Evolutionary conservation across 2,888 invertebrate species (phyloP).

Genomic region (Synergus japonicus): DNA sequence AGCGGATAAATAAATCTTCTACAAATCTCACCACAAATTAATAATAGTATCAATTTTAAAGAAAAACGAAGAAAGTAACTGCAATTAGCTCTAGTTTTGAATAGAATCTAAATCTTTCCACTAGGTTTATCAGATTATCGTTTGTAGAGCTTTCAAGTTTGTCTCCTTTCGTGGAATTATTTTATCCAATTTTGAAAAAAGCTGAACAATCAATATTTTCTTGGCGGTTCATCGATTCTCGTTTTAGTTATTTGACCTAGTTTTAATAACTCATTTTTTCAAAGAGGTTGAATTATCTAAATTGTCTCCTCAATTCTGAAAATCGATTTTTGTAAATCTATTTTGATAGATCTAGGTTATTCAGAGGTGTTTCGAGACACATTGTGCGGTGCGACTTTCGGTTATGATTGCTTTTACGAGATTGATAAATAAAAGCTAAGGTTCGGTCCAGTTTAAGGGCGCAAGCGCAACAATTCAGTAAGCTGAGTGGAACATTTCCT

Average conservation of each 20-base stretch:
- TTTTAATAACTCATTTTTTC: not conserved
- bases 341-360: not conserved
- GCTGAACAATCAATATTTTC: not conserved
- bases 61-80: slow-evolving; percentile 30
- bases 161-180: not conserved
- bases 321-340: not conserved
- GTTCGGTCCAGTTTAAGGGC: not conserved
- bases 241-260: not conserved
- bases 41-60: not conserved
- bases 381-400: slow-evolving; percentile 10
- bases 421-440: slow-evolving; percentile 24
- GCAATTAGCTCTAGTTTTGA: not conserved
- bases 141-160: not conserved
- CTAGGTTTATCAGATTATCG: not conserved
- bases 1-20: slow-evolving; percentile 19
- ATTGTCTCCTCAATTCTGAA: not conserved
- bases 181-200: not conserved
- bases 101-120: slow-evolving; percentile 11
- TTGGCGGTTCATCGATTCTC: not conserved
- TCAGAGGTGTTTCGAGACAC: not conserved
- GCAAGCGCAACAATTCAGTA: slow-evolving; percentile 28
- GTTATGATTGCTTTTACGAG: slow-evolving; percentile 11
- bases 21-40: not conserved
- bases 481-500: not conserved
- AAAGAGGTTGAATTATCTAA: not conserved